Conservation (phyloP, 2,797 vertebrate genomes). For the Phataginus tricuspis region DNA sequence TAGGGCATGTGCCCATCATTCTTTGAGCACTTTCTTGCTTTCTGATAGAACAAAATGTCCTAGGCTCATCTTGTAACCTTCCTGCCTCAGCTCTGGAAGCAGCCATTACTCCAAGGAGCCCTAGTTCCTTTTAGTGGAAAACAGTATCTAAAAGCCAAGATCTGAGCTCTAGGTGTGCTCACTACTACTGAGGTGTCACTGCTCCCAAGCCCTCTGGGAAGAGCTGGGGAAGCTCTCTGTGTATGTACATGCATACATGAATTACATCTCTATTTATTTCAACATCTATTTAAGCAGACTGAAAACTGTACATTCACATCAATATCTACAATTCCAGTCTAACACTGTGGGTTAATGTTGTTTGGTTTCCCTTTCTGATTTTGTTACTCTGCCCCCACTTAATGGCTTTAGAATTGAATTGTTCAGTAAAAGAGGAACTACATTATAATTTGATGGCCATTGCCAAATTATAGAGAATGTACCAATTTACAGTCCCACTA, state of each 20-base stretch:
- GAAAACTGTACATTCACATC: background rate
- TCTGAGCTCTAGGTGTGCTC: background rate
- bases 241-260: fast-evolving
- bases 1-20: background rate
- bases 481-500: background rate
- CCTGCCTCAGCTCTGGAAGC: background rate
- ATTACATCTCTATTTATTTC: background rate
- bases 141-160: background rate
- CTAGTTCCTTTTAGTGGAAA: background rate
- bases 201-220: background rate
- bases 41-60: background rate
- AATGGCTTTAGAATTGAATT: background rate
- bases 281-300: background rate
- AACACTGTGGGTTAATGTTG: background rate
- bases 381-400: background rate
- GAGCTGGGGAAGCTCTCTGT: background rate
- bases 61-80: background rate
- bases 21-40: background rate
- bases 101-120: background rate
- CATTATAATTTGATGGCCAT: background rate
- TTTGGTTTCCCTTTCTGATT: background rate
- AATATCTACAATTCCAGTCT: background rate
- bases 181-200: background rate
- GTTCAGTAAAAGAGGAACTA: background rate
- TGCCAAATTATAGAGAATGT: background rate